These are phyloP conservation scores for Nothoprocta perdicaria DNA, from an alignment of 2,113 vertebrate genomes.

Conservation along the genomic window DNA sequence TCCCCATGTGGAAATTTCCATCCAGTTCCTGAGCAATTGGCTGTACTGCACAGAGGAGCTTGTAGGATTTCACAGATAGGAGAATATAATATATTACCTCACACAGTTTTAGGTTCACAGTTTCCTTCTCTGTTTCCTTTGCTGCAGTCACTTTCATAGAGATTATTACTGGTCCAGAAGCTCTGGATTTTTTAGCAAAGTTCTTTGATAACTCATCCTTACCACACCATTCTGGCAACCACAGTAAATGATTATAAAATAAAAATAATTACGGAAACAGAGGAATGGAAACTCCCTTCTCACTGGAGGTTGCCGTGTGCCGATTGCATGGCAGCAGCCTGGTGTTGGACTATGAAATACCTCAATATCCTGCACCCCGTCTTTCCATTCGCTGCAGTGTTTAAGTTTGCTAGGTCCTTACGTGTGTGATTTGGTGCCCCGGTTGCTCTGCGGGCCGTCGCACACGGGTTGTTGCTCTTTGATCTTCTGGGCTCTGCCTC, in stretches of 20 bases:
- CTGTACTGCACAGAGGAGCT: background rate
- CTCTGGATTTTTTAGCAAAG: background rate
- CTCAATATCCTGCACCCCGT: background rate
- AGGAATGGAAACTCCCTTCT: background rate
- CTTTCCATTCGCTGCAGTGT: background rate
- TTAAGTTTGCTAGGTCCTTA: background rate
- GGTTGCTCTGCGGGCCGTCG: background rate
- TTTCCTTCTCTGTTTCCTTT: background rate
- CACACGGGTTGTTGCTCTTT: background rate
- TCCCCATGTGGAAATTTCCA: background rate
- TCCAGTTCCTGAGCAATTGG: background rate
- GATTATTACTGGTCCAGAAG: background rate
- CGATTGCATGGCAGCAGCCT: background rate
- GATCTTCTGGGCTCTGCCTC: background rate
- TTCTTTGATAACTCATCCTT: background rate
- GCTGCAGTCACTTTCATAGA: background rate
- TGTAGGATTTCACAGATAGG: background rate
- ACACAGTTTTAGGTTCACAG: background rate
- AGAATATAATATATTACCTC: background rate
- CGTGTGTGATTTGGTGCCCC: background rate
- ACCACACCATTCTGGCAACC: background rate
- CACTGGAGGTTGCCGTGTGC: background rate
- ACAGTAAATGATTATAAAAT: background rate
- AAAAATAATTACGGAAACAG: background rate
- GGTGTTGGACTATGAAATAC: background rate